Evolutionary conservation across 2,113 vertebrate species (phyloP).

Genomic region (Oostethus manadensis): DNA sequence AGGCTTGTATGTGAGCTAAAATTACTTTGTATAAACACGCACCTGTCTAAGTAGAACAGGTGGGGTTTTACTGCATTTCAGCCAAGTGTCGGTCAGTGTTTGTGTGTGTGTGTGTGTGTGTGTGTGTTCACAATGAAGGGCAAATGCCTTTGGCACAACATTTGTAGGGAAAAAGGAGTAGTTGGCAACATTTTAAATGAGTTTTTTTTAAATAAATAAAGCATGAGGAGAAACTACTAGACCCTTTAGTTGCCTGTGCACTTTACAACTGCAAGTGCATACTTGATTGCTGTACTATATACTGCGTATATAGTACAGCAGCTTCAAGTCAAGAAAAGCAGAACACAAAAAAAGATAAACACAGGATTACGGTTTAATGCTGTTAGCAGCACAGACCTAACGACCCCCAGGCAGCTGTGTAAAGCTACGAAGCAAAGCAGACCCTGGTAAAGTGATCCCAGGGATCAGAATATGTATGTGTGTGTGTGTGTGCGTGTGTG

Average conservation of each 20-base stretch:
- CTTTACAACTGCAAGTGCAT: background rate
- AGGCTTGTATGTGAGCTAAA: conserved; percentile 52
- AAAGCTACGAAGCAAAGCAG: conserved; percentile 50
- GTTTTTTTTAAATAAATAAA: no score
- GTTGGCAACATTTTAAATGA: no score
- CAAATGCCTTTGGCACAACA: background rate
- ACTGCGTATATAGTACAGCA: background rate
- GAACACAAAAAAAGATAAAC: conserved; percentile 50
- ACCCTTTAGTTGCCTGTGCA: background rate
- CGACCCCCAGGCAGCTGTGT: conserved; percentile 36
- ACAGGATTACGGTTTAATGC: conserved; percentile 51
- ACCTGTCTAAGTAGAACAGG: conserved; percentile 60
- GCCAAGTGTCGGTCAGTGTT: background rate
- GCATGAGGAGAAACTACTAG: no score
- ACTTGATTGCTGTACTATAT: background rate
- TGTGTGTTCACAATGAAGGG: background rate
- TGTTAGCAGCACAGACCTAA: conserved; percentile 34
- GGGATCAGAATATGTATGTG: background rate
- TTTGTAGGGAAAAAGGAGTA: background rate
- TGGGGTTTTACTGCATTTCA: conserved; percentile 42
- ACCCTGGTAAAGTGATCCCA: conserved; percentile 55
- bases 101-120: background rate
- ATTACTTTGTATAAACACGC: conserved; percentile 61
- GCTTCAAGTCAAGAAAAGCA: conserved; percentile 23
- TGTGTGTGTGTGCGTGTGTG: conserved; percentile 13